Base-by-base conservation (phyloP, 1,140 invertebrate genomes). In the Bombus ignitus region DNA sequence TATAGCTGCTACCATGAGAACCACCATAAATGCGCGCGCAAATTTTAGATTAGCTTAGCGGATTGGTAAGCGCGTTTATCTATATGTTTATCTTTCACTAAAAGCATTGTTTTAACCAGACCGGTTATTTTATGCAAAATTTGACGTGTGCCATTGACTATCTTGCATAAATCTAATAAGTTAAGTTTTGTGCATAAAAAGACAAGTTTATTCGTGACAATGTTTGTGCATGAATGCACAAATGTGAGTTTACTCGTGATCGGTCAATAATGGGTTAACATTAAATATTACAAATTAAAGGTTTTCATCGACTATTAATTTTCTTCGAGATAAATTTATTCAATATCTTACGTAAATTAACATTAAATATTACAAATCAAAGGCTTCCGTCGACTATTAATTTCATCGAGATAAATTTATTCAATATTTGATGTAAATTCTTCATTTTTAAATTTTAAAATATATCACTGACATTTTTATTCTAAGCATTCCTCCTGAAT, bases 1-100 rank as follows among this genome's bases (percentile, higher is more conserved):
- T 47, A 66, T 18, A 35, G n/a, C n/a, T 79, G 12, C 28, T 66
- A 71, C 44, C 28, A 57, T 47, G 28, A 32, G n/a, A 35, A 59
- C 42, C 37, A 66, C 53, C 80, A 81, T 81, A 44, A 25, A 39
- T 39, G 66, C 5, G 53, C 68, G 37, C 53, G 28, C 28, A 81
- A 81, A 62, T 73, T 81, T 59, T 35, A 22, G 4, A n/a, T 4
- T 62, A 62, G 1, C 37, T 62, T 62, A 18, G 15, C 32, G 3
- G 1, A 25, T 22, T 32, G 32, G 15, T 62, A 12, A 12, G 8
- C 1, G 1, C n/a, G 9, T 10, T 22, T n/a, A 28, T 39, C 10
- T 2, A 68, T 1, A 22, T 15, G 15, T 22, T 9, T 68, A 37
- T 37, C 3, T 68, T 4, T 12, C 1, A 1, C 1, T 68, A 25